Evolutionary conservation across 2,888 invertebrate genomes (phyloP).

Genomic region (Meiosimyza platycephala): DNA sequence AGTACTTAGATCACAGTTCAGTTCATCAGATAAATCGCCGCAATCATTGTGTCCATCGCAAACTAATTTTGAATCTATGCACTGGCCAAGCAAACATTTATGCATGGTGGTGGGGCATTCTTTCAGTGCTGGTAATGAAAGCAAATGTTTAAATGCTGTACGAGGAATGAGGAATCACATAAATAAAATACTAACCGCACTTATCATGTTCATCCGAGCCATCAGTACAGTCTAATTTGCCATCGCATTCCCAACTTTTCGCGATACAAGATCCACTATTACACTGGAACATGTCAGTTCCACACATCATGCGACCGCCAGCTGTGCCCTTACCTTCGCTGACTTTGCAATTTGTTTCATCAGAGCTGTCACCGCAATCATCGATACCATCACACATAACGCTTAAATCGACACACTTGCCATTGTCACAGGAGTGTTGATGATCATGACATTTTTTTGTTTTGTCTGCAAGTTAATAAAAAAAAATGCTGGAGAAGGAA

Average conservation of each 20-base stretch:
- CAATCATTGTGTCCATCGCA: slow-evolving; percentile 74
- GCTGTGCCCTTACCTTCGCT: slow-evolving; percentile 40
- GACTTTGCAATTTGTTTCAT: slow-evolving; percentile 68
- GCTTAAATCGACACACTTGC: slow-evolving; percentile 68
- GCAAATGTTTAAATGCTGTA: not conserved
- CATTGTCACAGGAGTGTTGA: slow-evolving; percentile 69
- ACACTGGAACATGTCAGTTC: slow-evolving; percentile 73
- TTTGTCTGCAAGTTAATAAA: slow-evolving; percentile 38
- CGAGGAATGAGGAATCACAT: not conserved
- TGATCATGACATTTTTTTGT: slow-evolving; percentile 65
- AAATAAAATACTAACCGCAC: slow-evolving; percentile 60
- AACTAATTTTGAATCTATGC: slow-evolving; percentile 69
- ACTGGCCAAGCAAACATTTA: slow-evolving; percentile 69
- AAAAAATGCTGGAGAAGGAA: not conserved
- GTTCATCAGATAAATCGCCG: slow-evolving; percentile 71
- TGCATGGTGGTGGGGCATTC: slow-evolving; percentile 60
- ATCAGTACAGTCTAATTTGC: slow-evolving; percentile 80
- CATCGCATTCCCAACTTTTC: slow-evolving; percentile 77
- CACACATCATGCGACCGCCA: slow-evolving; percentile 56
- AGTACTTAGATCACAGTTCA: slow-evolving; percentile 61
- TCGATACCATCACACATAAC: slow-evolving; percentile 69
- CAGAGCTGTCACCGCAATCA: slow-evolving; percentile 72
- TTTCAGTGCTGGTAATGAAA: slow-evolving; percentile 43
- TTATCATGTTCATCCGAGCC: slow-evolving; percentile 78
- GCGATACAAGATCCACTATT: slow-evolving; percentile 77